Percentiles rank a stretch among this genome's conserved stretches.
phyloP scores from a whole-genome alignment of 2,888 invertebrate species.

The Apamea epomidion region DNA sequence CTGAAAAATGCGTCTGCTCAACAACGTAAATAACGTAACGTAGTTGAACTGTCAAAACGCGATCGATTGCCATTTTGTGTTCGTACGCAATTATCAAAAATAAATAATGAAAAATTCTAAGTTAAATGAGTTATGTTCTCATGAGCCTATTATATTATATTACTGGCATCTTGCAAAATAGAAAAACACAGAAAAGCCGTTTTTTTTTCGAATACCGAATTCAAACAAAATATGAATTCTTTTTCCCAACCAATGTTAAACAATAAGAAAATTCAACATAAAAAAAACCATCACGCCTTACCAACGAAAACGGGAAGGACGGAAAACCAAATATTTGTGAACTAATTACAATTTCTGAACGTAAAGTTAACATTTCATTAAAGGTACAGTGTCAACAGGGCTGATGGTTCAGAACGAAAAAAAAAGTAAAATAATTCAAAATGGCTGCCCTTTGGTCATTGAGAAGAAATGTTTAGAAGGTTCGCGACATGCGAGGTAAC shows the following conservation, averaged over 20 bases:
- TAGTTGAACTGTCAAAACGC: background rate
- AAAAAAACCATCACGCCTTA: conserved; percentile 46
- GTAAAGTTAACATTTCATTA: conserved; percentile 80
- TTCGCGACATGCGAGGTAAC: background rate
- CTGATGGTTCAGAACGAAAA: conserved; percentile 59
- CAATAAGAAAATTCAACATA: conserved; percentile 38
- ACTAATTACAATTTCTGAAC: conserved; percentile 77
- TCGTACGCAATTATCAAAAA: background rate
- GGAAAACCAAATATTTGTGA: conserved; percentile 73
- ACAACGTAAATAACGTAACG: background rate
- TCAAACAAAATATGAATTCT: conserved; percentile 31
- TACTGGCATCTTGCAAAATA: background rate
- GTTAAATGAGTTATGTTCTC: background rate
- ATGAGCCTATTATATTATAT: background rate
- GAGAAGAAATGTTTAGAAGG: conserved; percentile 35
- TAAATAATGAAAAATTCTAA: background rate
- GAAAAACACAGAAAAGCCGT: background rate
- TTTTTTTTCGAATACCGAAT: background rate
- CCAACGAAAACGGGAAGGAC: conserved; percentile 36
- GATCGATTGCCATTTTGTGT: background rate
- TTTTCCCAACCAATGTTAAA: conserved; percentile 35
- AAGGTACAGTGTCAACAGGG: conserved; percentile 70
- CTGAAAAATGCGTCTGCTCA: background rate
- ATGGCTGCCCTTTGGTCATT: conserved; percentile 45
- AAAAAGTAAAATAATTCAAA: conserved; percentile 61